A percentile compares a stretch with the other conserved stretches of the same genome.
Conservation (phyloP, 1,140 invertebrate genomes). For the Sarcophaga peregrina region DNA sequence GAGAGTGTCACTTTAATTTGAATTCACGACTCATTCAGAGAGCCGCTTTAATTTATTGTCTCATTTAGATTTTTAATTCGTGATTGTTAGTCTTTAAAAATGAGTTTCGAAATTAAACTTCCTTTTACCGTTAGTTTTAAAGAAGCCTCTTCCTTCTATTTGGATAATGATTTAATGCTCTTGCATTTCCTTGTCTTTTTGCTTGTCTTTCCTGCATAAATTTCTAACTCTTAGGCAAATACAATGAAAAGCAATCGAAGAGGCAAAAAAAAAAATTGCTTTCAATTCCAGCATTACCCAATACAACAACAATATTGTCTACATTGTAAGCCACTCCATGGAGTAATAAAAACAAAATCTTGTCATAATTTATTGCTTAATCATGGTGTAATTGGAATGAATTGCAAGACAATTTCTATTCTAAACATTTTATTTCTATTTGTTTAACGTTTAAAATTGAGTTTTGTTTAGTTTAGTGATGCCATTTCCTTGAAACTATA, state of each 20-base stretch:
- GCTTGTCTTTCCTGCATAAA: background rate
- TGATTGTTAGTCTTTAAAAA: no score
- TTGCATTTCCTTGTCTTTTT: no score
- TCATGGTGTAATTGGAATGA: constrained; percentile 19
- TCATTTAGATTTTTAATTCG: no score
- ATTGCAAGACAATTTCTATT: constrained; percentile 12
- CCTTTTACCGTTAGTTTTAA: background rate
- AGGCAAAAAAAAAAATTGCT: no score
- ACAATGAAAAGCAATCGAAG: background rate
- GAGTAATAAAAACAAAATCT: constrained; percentile 18
- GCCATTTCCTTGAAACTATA: background rate
- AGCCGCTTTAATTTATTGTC: no score
- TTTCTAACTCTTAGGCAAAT: background rate
- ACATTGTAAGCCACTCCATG: background rate
- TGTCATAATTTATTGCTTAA: constrained; percentile 42
- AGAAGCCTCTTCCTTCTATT: background rate
- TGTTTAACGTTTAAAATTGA: background rate
- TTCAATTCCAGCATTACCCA: no score
- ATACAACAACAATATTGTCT: no score
- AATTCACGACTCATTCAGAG: no score
- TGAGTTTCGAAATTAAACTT: background rate
- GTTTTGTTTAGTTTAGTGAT: background rate
- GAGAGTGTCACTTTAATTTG: no score
- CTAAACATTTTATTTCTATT: constrained; percentile 5
- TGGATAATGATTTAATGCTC: background rate